Percentiles rank a stretch among this genome's conserved stretches.
Evolutionary conservation across 2,888 invertebrate genomes (phyloP).

Genomic region (Carcina quercana): DNA sequence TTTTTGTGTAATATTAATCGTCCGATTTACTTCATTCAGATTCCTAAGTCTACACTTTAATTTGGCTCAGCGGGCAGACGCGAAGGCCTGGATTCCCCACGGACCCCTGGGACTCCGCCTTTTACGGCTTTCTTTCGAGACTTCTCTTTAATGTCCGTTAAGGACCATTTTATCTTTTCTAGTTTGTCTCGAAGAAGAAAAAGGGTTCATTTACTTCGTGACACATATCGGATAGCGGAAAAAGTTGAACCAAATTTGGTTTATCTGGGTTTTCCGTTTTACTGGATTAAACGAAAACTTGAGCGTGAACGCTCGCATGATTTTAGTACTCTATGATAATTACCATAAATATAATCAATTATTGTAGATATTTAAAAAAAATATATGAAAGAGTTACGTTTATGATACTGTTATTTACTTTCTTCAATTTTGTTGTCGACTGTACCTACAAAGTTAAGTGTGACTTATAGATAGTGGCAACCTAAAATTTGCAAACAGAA

Average conservation of each 20-base stretch:
- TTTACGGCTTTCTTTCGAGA: conserved; percentile 56
- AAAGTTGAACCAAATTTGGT: conserved; percentile 49
- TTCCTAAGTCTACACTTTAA: conserved; percentile 50
- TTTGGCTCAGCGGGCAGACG: conserved; percentile 41
- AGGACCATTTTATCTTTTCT: conserved; percentile 69
- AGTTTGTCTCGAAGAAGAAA: conserved; percentile 56
- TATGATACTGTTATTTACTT: neutral
- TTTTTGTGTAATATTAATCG: too few relatives aligned
- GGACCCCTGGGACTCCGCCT: conserved; percentile 41
- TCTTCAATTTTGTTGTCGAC: conserved; percentile 6
- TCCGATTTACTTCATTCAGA: too few relatives aligned
- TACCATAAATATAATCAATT: too few relatives aligned
- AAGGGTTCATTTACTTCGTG: conserved; percentile 64
- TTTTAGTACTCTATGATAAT: too few relatives aligned
- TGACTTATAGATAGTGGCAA: conserved; percentile 33
- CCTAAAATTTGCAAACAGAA: too few relatives aligned
- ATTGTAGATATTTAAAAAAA: too few relatives aligned
- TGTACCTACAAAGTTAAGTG: conserved; percentile 19
- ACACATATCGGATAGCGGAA: conserved; percentile 57
- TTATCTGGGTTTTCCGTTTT: conserved; percentile 49
- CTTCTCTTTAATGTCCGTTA: conserved; percentile 65
- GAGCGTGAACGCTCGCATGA: conserved; percentile 7
- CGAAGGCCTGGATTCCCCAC: conserved; percentile 34
- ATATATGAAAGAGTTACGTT: too few relatives aligned
- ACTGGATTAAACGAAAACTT: conserved; percentile 27